Conservation (phyloP, 2,113 vertebrate genomes). For the Gallinago paraguaiae region DNA sequence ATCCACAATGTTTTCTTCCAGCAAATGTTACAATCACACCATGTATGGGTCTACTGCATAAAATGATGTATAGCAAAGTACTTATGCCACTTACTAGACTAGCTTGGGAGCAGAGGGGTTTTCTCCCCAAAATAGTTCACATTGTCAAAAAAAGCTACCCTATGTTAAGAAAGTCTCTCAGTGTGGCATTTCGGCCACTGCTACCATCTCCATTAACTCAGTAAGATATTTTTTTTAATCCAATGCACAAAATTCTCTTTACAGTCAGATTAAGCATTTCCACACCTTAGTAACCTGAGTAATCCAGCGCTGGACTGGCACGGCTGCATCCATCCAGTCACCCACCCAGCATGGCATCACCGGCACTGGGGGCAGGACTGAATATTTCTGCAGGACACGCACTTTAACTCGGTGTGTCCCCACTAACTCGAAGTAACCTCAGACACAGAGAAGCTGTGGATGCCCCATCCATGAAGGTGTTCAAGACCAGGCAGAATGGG, state of each 20-base stretch:
- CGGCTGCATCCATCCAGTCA: not conserved
- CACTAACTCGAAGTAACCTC: not conserved
- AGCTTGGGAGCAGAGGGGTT: not conserved
- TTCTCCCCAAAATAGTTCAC: not conserved
- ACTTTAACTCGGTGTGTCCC: accelerated
- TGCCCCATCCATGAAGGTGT: no score
- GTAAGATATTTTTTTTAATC: not conserved
- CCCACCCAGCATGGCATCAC: accelerated
- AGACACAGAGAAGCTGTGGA: no score
- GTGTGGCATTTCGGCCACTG: not conserved
- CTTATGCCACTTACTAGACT: not conserved
- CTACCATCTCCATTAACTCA: not conserved
- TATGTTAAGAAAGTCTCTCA: not conserved
- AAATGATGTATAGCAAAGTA: not conserved
- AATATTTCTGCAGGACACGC: not conserved
- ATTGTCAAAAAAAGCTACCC: accelerated
- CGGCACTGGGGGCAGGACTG: accelerated
- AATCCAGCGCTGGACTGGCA: not conserved
- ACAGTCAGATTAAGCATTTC: not conserved
- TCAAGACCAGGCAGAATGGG: no score
- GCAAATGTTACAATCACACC: not conserved
- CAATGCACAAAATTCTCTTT: not conserved
- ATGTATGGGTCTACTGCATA: not conserved
- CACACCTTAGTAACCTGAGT: not conserved
- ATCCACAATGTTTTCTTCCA: not conserved